Evolutionary conservation across 2,113 vertebrate genomes (phyloP).

Genomic region (Charadrius vociferus): DNA sequence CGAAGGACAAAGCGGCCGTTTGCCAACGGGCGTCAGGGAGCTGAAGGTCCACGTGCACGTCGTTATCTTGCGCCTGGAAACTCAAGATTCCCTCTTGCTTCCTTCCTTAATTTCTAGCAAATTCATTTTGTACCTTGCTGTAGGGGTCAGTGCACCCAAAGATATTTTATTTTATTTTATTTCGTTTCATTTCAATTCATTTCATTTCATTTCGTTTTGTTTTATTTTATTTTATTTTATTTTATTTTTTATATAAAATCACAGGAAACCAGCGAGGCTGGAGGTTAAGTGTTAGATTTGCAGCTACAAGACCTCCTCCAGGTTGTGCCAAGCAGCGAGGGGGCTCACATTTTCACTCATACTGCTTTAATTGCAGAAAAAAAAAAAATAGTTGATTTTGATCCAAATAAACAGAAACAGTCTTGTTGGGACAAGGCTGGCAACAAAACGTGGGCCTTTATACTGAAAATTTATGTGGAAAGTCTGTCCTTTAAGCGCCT

Average conservation of each 20-base stretch:
- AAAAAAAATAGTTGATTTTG: not conserved
- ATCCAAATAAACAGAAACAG: not conserved
- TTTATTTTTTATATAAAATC: no score
- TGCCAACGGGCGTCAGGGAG: fast-evolving
- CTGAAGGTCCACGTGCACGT: not conserved
- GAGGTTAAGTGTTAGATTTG: not conserved
- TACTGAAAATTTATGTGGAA: not conserved
- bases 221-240: not conserved
- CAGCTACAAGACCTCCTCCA: not conserved
- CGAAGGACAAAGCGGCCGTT: not conserved
- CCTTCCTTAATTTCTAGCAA: not conserved
- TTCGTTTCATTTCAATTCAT: no score
- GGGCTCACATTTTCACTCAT: fast-evolving
- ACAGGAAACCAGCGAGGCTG: not conserved
- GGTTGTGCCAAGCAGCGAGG: not conserved
- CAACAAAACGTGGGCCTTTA: fast-evolving
- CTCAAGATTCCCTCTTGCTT: not conserved
- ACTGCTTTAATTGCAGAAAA: not conserved
- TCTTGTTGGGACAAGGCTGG: fast-evolving
- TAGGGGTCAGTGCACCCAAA: not conserved
- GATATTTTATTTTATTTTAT: not conserved
- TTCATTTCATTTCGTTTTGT: no score
- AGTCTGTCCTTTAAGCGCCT: fast-evolving
- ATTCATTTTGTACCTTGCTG: not conserved
- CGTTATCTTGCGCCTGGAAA: not conserved